Percentiles rank a stretch among this genome's conserved stretches.
Conservation (phyloP, 2,888 invertebrate species). For the Penaeus monodon region DNA sequence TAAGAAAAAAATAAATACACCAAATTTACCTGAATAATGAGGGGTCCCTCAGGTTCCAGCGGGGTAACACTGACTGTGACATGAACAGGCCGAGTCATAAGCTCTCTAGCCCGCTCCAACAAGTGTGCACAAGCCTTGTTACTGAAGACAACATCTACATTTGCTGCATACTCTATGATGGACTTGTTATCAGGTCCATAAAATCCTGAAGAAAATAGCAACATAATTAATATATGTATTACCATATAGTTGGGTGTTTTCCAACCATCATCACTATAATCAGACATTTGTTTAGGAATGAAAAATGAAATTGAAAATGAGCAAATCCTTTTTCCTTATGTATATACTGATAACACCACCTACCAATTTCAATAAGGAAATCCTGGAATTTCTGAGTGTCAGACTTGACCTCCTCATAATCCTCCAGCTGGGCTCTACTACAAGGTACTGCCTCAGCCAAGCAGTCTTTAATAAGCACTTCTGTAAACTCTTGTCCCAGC, state of each 20-base stretch:
- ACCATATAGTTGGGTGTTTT: not conserved
- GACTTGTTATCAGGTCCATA: constrained; percentile 46
- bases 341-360: not conserved
- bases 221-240: not conserved
- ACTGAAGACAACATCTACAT: constrained; percentile 62
- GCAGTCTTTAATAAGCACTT: constrained; percentile 58
- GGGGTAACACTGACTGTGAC: constrained; percentile 51
- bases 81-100: constrained; percentile 56
- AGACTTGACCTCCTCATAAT: constrained; percentile 52
- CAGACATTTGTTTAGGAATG: not conserved
- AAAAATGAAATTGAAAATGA: not conserved
- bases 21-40: constrained; percentile 44
- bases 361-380: constrained; percentile 50
- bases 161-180: constrained; percentile 58
- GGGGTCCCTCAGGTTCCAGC: constrained; percentile 23
- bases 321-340: not conserved
- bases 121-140: constrained; percentile 60
- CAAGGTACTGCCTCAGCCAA: constrained; percentile 61
- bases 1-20: not conserved
- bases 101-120: constrained; percentile 47
- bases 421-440: constrained; percentile 44
- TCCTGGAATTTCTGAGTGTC: constrained; percentile 47
- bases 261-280: too few relatives aligned
- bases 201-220: constrained; percentile 43
- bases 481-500: constrained; percentile 47